A percentile compares a stretch with the other conserved stretches of the same genome.
Conservation (phyloP, 2,113 vertebrate species). For the Podiceps cristatus region DNA sequence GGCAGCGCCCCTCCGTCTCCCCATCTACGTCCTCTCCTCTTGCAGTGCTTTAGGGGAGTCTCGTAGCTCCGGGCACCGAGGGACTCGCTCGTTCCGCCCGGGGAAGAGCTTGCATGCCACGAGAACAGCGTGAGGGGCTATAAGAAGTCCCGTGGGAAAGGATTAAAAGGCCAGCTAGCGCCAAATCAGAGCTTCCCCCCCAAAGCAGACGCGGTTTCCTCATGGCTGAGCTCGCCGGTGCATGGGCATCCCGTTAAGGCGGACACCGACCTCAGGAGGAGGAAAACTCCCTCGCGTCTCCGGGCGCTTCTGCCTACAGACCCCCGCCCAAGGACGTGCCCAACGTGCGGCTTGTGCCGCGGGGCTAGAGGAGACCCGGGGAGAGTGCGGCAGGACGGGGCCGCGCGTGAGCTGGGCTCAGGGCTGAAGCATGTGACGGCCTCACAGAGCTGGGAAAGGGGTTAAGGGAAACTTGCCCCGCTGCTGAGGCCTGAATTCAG, state of each 20-base stretch:
- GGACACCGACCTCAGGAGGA: rapidly evolving
- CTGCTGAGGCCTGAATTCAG: neutral
- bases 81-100: rapidly evolving
- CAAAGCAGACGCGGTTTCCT: neutral
- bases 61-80: neutral
- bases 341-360: neutral
- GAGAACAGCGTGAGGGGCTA: rapidly evolving
- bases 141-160: neutral
- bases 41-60: neutral
- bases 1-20: neutral
- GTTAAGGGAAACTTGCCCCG: neutral
- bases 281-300: neutral
- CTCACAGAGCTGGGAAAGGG: neutral
- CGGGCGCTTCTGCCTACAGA: rapidly evolving
- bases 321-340: too few relatives aligned
- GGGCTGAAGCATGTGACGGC: neutral
- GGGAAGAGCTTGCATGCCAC: rapidly evolving
- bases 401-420: neutral
- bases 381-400: rapidly evolving
- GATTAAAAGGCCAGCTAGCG: neutral
- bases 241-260: rapidly evolving
- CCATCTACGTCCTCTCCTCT: neutral
- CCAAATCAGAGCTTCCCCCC: neutral
- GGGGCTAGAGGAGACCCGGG: neutral
- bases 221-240: rapidly evolving